Base-by-base conservation (phyloP, 2,797 vertebrate species). In the Epinephelus coioides region DNA sequence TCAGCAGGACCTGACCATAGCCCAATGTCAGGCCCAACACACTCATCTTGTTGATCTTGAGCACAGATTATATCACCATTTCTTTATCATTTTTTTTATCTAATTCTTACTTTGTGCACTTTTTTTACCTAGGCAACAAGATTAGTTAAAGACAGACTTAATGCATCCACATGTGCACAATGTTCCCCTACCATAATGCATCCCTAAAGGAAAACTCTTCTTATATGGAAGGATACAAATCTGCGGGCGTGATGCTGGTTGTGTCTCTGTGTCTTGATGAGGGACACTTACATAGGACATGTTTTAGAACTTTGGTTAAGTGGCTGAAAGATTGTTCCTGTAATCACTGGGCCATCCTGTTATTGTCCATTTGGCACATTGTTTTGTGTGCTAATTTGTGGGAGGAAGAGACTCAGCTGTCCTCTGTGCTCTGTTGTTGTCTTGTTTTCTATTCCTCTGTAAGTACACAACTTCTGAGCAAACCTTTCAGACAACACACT, bases 401-500 rank as follows among this genome's bases (percentile, higher is more conserved):
- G 66, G 49, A 68, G 27, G 12, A 55, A 57, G 53, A 82, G 38
- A 73, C 43, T 56, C 2, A 5, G n/a, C 21, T 8, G 67, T 44
- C 13, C 57, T 71, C 51, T 69, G 67, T 50, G 53, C 51, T 78
- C 18, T 62, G 53, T 34, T 62, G 34, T 73, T 53, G 30, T 67
- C 59, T 69, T 76, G 63, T 78, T 69, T 75, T 75, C 55, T 47
- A 11, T 34, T 60, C 25, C 9, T 59, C 8, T 69, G 44, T 64
- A 40, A 0, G 2, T 51, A 10, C 49, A 40, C 38, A 69, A 66
- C 18, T 73, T 81, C 14, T 5, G n/a, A 49, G 69, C 11, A 61
- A 67, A 60, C 3, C 0, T 71, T 73, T 78, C 51, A 76, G 61
- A 73, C 57, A 19, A 56, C 40, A 70, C 64, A 70, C 70, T 73